Conservation (phyloP, 2,888 invertebrate species). For the Perizoma flavofasciatum region DNA sequence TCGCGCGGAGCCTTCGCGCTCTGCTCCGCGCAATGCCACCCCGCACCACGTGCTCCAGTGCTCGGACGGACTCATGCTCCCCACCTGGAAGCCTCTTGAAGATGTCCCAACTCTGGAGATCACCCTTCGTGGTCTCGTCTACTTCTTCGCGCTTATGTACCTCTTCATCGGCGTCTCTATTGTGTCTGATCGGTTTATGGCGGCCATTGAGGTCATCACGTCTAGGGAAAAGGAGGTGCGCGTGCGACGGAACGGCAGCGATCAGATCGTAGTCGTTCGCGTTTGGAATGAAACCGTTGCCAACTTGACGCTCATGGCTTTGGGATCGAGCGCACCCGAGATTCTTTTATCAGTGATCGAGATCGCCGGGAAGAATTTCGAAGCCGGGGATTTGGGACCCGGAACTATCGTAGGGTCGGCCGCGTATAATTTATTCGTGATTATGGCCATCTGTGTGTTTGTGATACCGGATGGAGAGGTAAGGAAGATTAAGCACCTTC, state of each 20-base stretch:
- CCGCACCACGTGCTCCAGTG: conserved; percentile 83
- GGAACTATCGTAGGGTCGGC: conserved; percentile 99
- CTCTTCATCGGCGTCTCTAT: conserved; percentile 99
- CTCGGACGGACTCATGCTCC: conserved; percentile 93
- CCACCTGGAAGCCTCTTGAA: conserved; percentile 93
- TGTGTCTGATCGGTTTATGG: conserved; percentile 99
- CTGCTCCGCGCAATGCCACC: conserved; percentile 68
- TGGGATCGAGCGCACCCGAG: conserved; percentile 99
- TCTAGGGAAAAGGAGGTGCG: conserved; percentile 98
- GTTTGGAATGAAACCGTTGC: conserved; percentile 99
- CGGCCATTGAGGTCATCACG: conserved; percentile 99
- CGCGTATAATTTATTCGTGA: conserved; percentile 99
- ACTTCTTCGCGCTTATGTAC: conserved; percentile 95
- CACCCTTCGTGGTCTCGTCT: conserved; percentile 93
- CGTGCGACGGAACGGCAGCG: conserved; percentile 94
- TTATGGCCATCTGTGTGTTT: conserved; percentile 96
- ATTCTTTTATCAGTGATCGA: conserved; percentile 99
- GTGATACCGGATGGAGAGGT: conserved; percentile 96
- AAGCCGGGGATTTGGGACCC: conserved; percentile 98
- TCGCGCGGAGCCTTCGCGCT: conserved; percentile 71
- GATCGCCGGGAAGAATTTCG: conserved; percentile 96
- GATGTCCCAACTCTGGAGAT: conserved; percentile 90
- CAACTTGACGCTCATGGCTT: conserved; percentile 98
- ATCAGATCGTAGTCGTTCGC: conserved; percentile 95
- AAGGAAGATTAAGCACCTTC: conserved; percentile 96